Conservation (phyloP, 2,113 vertebrate genomes). For the Leptobrachium leishanense region DNA sequence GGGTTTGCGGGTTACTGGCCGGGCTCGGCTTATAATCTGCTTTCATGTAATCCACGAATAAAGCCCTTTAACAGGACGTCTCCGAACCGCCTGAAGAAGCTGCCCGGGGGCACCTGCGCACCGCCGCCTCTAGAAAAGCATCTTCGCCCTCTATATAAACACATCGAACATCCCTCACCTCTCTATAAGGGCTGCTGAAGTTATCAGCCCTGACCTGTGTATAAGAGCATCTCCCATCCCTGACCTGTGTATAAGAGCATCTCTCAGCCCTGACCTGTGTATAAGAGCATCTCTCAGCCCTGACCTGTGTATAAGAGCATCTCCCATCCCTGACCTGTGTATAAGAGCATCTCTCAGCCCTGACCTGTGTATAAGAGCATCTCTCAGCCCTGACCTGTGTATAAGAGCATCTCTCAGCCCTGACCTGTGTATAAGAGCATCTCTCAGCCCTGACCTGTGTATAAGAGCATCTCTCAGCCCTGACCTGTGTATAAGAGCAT, state of each 20-base stretch:
- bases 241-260: too few relatives aligned
- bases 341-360: background rate
- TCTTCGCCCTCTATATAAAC: too few relatives aligned
- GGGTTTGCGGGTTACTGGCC: too few relatives aligned
- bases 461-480: background rate
- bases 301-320: background rate
- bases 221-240: too few relatives aligned
- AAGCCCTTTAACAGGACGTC: background rate
- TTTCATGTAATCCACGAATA: background rate
- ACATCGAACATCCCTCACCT: too few relatives aligned
- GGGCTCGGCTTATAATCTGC: conserved; percentile 14
- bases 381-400: background rate
- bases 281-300: background rate
- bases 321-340: background rate
- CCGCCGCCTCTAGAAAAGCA: too few relatives aligned
- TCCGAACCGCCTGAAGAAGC: too few relatives aligned
- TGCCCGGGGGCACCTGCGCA: too few relatives aligned
- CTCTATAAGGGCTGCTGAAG: too few relatives aligned
- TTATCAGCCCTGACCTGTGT: too few relatives aligned
- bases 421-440: background rate
- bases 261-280: background rate
- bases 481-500: background rate
- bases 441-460: background rate
- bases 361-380: background rate
- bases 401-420: too few relatives aligned